Base-by-base conservation (phyloP, 2,113 vertebrate genomes). In the Synodontis membranacea region DNA sequence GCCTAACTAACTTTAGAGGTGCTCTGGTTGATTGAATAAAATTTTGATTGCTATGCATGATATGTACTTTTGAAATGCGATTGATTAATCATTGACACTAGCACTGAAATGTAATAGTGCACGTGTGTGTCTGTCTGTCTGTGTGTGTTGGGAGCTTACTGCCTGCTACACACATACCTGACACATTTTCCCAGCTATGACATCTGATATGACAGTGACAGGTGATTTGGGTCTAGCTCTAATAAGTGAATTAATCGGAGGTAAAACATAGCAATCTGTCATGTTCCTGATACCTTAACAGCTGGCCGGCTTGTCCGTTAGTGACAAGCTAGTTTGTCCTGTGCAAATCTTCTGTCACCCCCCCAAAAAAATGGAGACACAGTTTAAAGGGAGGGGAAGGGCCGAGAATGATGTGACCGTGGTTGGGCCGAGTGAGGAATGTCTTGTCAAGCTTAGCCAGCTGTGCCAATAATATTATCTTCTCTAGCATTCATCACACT, bases 241-340 rank as follows among this genome's bases (percentile, higher is more conserved):
- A 96, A 95, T 96, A 96, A 96, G 95, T 93, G 95, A 96, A 96
- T 96, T 96, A 96, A 96, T 96, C 94, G 93, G 95, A 96, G 93
- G 94, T 96, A 96, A 96, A 96, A 95, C 96, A 96, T 94, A 96
- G 96, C 93, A 93, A 96, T 96, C 95, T 97, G 96, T 96, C 96
- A 96, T 96, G 96, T 96, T 95, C 81, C 78, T 94, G 93, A 95
- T 96, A 95, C 95, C 94, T 95, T 94, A 96, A 95, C 96, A 97
- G 95, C 96, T 96, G 96, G 95, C 94, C 94, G 93, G 93, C 95
- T 96, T 96, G 95, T 97, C 95, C 94, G 95, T 95, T 95, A 88
- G 86, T 92, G 95, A 96, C 96, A 96, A 93, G 92, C 90, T 95
- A 95, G 95, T 96, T 96, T 96, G 96, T 97, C 96, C 95, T 95